These are phyloP conservation scores for Brachystomella parvula DNA, from an alignment of 1,140 invertebrate species.

Conservation along the genomic window DNA sequence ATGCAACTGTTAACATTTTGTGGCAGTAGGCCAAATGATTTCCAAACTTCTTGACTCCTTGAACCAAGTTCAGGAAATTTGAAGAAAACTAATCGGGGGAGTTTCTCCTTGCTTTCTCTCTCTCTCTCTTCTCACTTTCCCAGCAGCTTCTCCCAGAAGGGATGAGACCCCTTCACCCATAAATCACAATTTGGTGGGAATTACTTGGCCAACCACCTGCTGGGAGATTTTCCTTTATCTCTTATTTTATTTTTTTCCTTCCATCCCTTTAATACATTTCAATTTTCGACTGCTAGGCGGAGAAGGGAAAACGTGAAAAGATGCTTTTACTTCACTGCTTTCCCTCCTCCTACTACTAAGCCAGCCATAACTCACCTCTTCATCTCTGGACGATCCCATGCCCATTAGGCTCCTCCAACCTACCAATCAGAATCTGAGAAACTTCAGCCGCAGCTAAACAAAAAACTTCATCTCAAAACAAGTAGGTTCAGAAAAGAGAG, in stretches of 20 bases:
- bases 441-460: no score
- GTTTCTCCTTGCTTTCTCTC: neutral
- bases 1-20: neutral
- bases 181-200: slow-evolving; percentile 39
- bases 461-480: no score
- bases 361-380: slow-evolving; percentile 24
- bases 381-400: neutral
- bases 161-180: no score
- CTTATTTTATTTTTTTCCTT: slow-evolving; percentile 33
- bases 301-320: neutral
- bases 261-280: slow-evolving; percentile 38
- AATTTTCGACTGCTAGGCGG: slow-evolving; percentile 26
- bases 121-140: neutral
- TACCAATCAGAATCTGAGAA: no score
- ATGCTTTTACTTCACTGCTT: slow-evolving; percentile 2
- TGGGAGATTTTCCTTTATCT: slow-evolving; percentile 33
- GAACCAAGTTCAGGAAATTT: neutral
- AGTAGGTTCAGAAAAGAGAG: no score
- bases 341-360: slow-evolving; percentile 14
- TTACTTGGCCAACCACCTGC: slow-evolving; percentile 39
- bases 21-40: neutral
- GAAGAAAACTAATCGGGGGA: neutral
- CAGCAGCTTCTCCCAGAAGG: neutral
- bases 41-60: neutral
- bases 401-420: neutral